A percentile compares a stretch with the other conserved stretches of the same genome.
Evolutionary conservation across 2,113 vertebrate genomes (phyloP).

Genomic region (Blennius ocellaris): DNA sequence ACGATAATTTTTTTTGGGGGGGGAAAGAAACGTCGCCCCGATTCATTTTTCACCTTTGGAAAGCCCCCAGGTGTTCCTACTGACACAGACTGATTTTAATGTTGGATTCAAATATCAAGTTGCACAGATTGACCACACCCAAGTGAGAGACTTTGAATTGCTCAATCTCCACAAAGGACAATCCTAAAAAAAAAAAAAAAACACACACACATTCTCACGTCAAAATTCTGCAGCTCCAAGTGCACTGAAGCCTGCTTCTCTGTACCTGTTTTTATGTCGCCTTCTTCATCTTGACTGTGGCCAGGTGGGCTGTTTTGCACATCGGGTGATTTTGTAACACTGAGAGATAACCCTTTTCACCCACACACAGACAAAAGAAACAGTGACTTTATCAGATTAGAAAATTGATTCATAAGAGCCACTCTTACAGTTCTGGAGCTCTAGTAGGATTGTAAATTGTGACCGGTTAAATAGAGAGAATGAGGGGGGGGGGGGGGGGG

Average conservation of each 20-base stretch:
- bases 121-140: constrained; percentile 25
- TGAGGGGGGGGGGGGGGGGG: no score
- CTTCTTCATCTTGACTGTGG: constrained; percentile 34
- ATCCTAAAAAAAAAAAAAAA: no score
- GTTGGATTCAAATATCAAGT: constrained; percentile 58
- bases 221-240: constrained; percentile 7
- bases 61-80: neutral
- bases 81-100: constrained; percentile 31
- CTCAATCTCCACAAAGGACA: neutral
- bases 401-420: constrained; percentile 4
- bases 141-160: neutral
- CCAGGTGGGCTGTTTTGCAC: constrained; percentile 42
- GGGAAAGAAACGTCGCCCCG: no score
- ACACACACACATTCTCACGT: constrained; percentile 2
- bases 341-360: constrained; percentile 59
- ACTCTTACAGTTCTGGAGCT: neutral
- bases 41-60: neutral
- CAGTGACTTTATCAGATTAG: constrained; percentile 7
- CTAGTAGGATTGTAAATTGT: neutral
- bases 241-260: constrained; percentile 3
- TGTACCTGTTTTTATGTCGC: constrained; percentile 53
- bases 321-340: constrained; percentile 38
- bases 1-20: no score
- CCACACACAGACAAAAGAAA: constrained; percentile 18
- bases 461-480: neutral